Conservation (phyloP, 2,888 invertebrate genomes). For the Lasiommata megera region DNA sequence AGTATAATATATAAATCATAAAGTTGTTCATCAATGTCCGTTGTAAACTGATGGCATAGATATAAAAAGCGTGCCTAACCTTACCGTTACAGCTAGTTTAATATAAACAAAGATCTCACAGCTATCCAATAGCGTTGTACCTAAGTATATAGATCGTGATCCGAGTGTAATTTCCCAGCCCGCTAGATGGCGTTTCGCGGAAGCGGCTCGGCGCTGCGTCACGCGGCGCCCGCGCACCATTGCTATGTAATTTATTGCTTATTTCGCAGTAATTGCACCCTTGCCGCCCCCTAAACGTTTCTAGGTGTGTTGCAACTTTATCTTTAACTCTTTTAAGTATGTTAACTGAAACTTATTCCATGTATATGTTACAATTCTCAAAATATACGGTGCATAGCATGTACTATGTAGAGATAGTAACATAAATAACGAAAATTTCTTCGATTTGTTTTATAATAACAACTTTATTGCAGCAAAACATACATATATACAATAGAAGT, state of each 20-base stretch:
- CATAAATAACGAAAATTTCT: too few relatives aligned
- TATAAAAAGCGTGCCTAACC: too few relatives aligned
- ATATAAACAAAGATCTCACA: constrained; percentile 8
- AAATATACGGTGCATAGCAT: too few relatives aligned
- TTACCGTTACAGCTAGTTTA: too few relatives aligned
- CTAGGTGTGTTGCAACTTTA: constrained; percentile 39
- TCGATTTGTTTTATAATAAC: too few relatives aligned
- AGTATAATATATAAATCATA: too few relatives aligned
- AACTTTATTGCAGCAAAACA: too few relatives aligned
- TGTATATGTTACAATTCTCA: neutral
- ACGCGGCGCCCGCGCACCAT: constrained; percentile 63
- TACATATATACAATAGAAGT: too few relatives aligned
- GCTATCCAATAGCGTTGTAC: constrained; percentile 5
- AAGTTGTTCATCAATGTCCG: too few relatives aligned
- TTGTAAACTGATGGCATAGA: too few relatives aligned
- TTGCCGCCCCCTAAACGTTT: constrained; percentile 61
- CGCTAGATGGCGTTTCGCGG: constrained; percentile 70
- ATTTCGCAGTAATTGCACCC: constrained; percentile 71
- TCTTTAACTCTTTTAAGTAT: constrained; percentile 28
- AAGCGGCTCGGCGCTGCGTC: constrained; percentile 53
- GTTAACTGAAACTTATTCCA: constrained; percentile 25
- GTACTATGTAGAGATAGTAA: too few relatives aligned
- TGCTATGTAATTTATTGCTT: constrained; percentile 51
- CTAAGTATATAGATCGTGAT: constrained; percentile 64
- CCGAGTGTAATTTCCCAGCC: constrained; percentile 63